Evolutionary conservation across 2,113 vertebrate species (phyloP).

Genomic region (Lagopus leucura): DNA sequence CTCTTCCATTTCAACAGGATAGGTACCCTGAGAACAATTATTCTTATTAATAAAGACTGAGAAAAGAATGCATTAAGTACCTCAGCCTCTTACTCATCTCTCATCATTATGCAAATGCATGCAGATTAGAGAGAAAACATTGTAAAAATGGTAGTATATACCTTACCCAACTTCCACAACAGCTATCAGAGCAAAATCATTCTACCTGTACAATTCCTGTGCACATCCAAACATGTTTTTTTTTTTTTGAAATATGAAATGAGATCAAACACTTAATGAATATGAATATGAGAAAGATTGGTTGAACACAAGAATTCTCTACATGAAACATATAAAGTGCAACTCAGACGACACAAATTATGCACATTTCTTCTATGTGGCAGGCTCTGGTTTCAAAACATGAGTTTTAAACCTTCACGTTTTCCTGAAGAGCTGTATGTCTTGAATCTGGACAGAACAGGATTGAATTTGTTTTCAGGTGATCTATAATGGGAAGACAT

Average conservation of each 20-base stretch:
- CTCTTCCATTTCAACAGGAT: background rate
- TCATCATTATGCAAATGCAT: background rate
- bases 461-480: background rate
- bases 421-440: background rate
- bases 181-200: background rate
- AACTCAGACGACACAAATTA: background rate
- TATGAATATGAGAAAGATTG: background rate
- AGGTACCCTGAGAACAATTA: background rate
- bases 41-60: background rate
- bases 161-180: background rate
- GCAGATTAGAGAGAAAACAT: background rate
- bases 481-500: background rate
- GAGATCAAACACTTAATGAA: background rate
- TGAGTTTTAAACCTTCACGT: background rate
- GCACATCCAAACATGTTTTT: accelerated
- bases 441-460: background rate
- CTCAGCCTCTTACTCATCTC: background rate
- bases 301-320: background rate
- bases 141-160: background rate
- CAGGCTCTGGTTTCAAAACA: background rate
- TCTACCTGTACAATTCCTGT: background rate
- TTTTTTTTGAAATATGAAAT: background rate
- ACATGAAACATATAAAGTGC: background rate
- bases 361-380: background rate
- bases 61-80: background rate